Base-by-base conservation (phyloP, 2,888 invertebrate species). In the Coleophora deauratella region DNA sequence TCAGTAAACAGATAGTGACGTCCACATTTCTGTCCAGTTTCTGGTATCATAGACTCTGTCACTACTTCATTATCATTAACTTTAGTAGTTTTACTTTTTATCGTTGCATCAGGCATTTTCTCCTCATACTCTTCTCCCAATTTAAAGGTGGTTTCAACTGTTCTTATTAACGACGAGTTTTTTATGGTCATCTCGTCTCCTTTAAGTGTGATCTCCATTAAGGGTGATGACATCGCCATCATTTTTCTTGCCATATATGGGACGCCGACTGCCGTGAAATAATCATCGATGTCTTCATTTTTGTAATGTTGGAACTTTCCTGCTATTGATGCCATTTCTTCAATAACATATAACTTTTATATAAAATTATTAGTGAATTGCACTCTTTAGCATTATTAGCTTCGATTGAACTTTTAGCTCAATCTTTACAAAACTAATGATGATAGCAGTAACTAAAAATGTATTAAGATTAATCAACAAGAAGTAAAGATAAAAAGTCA, bases 241-340 rank as follows among this genome's bases (percentile, higher is more conserved):
- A 91, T 88, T 76, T 90, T 90, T 45, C 91, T 78, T 0, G 88
- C 87, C 60, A 91, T 75, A 50, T 80, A 91, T 33, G 91, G 91
- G 1, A 91, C 89, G 50, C 91, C 91, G 2, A 45, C 45, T 9
- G 45, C 40, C 6, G 32, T 34, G 27, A 45, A 45, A n/a, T 90
- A 45, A 3, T 45, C 45, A 2, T 45, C 42, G 9, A 45, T 12
- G 11, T 43, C 35, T 30, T 33, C 42, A 72, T 89, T 91, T 58
- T 85, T 88, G 51, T 88, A 88, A 51, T 90, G 89, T 53, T 87
- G 85, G 67, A 90, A 91, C 64, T 87, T 89, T 55, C 91, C 91
- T 42, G 74, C 57, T 27, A 91, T 85, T 37, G 86, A 68, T 40
- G 81, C 79, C 90, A 90, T 90, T 55, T 62, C 72, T 14, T 27